These are phyloP conservation scores for Melanchra persicariae DNA, from an alignment of 2,888 invertebrate genomes.

Conservation along the genomic window DNA sequence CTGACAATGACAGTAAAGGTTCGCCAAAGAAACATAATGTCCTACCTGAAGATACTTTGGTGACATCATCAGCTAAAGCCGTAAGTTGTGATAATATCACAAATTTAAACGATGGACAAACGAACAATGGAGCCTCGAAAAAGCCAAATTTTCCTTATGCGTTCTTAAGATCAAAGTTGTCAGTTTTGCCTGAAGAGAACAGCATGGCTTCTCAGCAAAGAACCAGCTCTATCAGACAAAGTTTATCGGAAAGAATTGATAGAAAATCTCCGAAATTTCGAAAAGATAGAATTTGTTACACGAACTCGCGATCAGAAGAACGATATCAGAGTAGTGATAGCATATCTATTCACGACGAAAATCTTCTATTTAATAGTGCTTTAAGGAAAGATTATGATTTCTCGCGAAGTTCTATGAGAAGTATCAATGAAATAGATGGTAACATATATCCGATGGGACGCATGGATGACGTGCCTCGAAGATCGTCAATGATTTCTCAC, in stretches of 20 bases:
- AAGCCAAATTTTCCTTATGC: slow-evolving; percentile 94
- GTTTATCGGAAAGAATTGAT: slow-evolving; percentile 88
- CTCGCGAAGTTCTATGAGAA: slow-evolving; percentile 85
- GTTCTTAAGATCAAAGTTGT: slow-evolving; percentile 94
- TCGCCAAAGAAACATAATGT: slow-evolving; percentile 81
- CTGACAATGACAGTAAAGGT: slow-evolving; percentile 81
- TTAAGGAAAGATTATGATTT: slow-evolving; percentile 83
- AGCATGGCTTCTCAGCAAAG: slow-evolving; percentile 89
- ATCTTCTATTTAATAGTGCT: slow-evolving; percentile 83
- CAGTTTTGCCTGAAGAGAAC: slow-evolving; percentile 94
- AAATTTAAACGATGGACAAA: slow-evolving; percentile 88
- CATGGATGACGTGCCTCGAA: slow-evolving; percentile 81
- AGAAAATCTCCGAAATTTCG: slow-evolving; percentile 86
- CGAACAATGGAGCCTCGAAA: slow-evolving; percentile 87
- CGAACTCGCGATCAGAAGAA: slow-evolving; percentile 91
- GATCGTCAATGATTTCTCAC: slow-evolving; percentile 88
- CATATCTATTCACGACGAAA: slow-evolving; percentile 87
- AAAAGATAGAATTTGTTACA: slow-evolving; percentile 81
- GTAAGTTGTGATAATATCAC: slow-evolving; percentile 94
- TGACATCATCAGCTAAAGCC: slow-evolving; percentile 90
- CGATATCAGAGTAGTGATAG: slow-evolving; percentile 90
- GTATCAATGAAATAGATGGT: slow-evolving; percentile 84
- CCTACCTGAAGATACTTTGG: slow-evolving; percentile 82
- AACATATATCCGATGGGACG: slow-evolving; percentile 77
- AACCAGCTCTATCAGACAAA: slow-evolving; percentile 87